These are phyloP conservation scores for Octodon degus DNA, from an alignment of 2,113 vertebrate genomes.

Conservation along the genomic window DNA sequence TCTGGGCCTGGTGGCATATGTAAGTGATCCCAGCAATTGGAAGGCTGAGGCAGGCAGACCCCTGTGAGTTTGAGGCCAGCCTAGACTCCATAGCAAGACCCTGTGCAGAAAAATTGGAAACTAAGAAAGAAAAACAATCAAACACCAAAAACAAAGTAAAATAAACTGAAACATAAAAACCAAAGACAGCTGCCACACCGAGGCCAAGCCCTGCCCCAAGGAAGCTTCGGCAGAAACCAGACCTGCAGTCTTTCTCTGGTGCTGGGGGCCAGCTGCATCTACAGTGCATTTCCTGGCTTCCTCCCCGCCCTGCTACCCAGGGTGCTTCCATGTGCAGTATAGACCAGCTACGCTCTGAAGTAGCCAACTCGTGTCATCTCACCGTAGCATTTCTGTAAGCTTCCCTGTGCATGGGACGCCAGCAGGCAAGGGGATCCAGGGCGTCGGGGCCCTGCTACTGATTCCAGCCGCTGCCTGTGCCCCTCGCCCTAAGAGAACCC, in stretches of 20 bases:
- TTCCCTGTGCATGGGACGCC: too few species aligned
- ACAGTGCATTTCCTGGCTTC: background rate
- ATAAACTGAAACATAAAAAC: background rate
- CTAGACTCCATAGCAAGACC: background rate
- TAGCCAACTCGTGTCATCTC: background rate
- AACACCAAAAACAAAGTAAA: background rate
- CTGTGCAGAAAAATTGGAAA: background rate
- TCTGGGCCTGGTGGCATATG: background rate
- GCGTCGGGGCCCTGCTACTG: background rate
- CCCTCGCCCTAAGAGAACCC: background rate
- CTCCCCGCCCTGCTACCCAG: background rate
- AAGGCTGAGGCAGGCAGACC: background rate
- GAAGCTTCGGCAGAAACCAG: background rate
- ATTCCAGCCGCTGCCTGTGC: background rate
- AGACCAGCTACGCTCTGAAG: background rate
- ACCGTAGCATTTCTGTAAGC: background rate
- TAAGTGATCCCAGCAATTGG: background rate
- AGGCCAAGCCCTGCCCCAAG: background rate
- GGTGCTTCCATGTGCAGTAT: background rate
- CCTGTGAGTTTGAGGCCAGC: background rate
- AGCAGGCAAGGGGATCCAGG: background rate
- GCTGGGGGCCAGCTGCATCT: background rate
- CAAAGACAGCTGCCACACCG: too few species aligned
- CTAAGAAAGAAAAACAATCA: background rate
- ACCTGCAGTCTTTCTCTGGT: background rate